Conservation (phyloP, 2,888 invertebrate genomes). For the Zaprionus obscuricornis region DNA sequence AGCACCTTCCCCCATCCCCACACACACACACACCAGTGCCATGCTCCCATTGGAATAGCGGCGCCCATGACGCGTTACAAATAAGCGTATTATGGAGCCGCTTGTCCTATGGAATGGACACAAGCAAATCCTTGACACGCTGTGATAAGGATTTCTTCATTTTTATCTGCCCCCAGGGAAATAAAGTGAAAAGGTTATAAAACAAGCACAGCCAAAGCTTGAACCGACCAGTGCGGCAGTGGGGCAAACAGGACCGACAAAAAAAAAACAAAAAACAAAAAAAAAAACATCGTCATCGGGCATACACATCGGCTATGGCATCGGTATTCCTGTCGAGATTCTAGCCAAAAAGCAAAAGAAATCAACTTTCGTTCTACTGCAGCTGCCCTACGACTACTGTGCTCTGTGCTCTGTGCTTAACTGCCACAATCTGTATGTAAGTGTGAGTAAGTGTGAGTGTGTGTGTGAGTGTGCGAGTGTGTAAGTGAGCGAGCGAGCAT, state of each 20-base stretch:
- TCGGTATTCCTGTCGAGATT: constrained; percentile 13
- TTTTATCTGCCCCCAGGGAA: constrained; percentile 80
- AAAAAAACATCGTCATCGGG: constrained; percentile 7
- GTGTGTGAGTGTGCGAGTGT: constrained; percentile 2
- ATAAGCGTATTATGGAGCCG: constrained; percentile 77
- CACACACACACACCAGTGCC: constrained; percentile 41
- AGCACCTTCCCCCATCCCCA: not conserved
- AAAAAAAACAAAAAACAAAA: constrained; percentile 14
- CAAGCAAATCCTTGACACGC: constrained; percentile 81
- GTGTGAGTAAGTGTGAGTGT: too few relatives aligned
- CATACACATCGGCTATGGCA: constrained; percentile 9
- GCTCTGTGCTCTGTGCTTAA: constrained; percentile 42
- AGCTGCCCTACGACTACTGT: constrained; percentile 25
- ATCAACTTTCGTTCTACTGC: constrained; percentile 46
- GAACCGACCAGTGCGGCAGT: constrained; percentile 15
- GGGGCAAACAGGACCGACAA: constrained; percentile 6
- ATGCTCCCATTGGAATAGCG: constrained; percentile 18
- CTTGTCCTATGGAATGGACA: constrained; percentile 72
- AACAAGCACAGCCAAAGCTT: constrained; percentile 63
- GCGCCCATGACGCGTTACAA: constrained; percentile 75
- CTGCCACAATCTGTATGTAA: constrained; percentile 36
- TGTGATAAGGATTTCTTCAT: constrained; percentile 81
- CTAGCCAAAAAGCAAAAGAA: constrained; percentile 46
- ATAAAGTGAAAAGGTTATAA: constrained; percentile 81
- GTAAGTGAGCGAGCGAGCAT: too few relatives aligned